Evolutionary conservation across 2,797 vertebrate genomes (phyloP), one percentile per base, ranked within the genome.

Genomic region (Agapornis canus): DNA sequence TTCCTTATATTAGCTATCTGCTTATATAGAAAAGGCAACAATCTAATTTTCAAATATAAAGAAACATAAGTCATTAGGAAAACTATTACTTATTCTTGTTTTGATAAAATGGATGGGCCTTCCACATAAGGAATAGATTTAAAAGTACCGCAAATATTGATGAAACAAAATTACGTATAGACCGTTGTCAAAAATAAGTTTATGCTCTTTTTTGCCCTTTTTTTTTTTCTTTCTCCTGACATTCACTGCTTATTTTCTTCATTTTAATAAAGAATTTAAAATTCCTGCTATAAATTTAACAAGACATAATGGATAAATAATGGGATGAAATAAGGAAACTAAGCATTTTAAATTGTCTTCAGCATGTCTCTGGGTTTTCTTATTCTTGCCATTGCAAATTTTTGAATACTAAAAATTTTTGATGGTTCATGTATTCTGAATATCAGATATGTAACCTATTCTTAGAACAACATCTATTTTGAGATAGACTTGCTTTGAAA

Each of bases 161-260:
- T 63, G 29, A 85, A 76, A 65, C 5, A 56, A 79, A 45, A 70
- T 35, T 68, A 73, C 6, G 7, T 20, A 31, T 0, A 82, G 37
- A 51, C 0, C 0, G 32, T 2, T 35, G 8, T 14, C 5, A 21
- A 68, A 68, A 72, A 22, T 9, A 60, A 18, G 4, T 10, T 70
- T 42, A 16, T 18, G 20, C 21, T 42, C 4, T 43, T 26, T 68
- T 54, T 20, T 27, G 16, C 0, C 9, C 7, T 49, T 48, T 79
- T 84, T 49, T 73, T 15, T 84, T 49, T 73, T 15, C 35, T 35
- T 56, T 23, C 6, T 14, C 16, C 21, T 56, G 20, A 65, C n/a
- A 70, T 3, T 0, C 7, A 57, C 7, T 8, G 22, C 11, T 66
- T 61, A 48, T 43, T 59, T 68, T 76, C 26, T 45, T 60, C 12